Base-by-base conservation (phyloP, 2,113 vertebrate genomes). In the Nansenia antarctica region DNA sequence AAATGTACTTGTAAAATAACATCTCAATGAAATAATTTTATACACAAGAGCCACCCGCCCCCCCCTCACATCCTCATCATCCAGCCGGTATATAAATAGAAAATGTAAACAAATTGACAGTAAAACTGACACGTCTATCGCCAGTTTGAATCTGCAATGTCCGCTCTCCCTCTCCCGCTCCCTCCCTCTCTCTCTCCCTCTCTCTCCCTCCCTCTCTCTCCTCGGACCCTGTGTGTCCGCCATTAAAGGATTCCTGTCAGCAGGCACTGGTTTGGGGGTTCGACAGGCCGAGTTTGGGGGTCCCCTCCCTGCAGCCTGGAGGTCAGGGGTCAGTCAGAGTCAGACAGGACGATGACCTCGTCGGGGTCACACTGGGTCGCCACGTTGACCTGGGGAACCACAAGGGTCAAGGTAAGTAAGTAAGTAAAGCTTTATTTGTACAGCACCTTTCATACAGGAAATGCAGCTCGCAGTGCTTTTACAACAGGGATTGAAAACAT, bases 321-420 rank as follows among this genome's bases (percentile, higher is more conserved):
- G 54, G 11, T 35, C 24, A 57, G 37, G 31, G 70, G 64, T 91
- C 86, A 95, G 0, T 95, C 94, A 0, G 94, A 95, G 83, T 96
- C 95, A 0, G 95, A 95, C 24, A 97, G 91, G 55, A 95, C 79
- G 37, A 96, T 96, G 85, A 96, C 91, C 84, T 95, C 95, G 3
- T 93, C 92, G 0, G 95, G 95, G 78, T 96, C 94, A 30, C 93
- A 96, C 84, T 96, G 95, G 0, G 95, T 96, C 30, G 93, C 91
- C 74, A 93, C 94, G 32, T 93, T 92, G 60, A 91, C 90, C 95
- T 97, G 90, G 2, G 65, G n/a, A 64, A 77, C 30, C 81, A 31
- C 54, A 74, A 0, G 65, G 24, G 2, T 0, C 8, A 11, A 26
- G 30, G 31, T 7, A 20, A 20, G 5, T 11, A 20, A 2, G 6